A percentile compares a stretch with the other conserved stretches of the same genome.
phyloP scores from a whole-genome alignment of 2,797 vertebrate species.

The Nannoperca obscura region DNA sequence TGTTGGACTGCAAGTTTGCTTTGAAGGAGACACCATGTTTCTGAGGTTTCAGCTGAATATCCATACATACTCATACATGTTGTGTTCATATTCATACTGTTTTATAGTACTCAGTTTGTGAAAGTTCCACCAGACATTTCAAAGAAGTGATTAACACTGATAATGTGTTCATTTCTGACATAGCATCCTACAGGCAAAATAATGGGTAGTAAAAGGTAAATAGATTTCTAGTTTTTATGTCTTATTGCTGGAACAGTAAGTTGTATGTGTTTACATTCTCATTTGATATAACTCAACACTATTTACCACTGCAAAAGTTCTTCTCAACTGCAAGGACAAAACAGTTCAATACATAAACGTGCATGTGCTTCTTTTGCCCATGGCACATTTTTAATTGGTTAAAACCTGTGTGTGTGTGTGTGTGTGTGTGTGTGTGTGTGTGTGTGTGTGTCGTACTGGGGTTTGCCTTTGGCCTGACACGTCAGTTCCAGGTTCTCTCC shows the following conservation, averaged over 20 bases:
- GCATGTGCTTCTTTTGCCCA: background rate
- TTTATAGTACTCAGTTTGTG: background rate
- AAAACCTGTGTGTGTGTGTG: slow-evolving; percentile 28
- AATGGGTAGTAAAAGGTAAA: background rate
- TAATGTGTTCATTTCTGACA: too few species aligned
- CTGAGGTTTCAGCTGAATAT: too few species aligned
- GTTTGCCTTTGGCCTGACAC: slow-evolving; percentile 94
- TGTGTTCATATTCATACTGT: too few species aligned
- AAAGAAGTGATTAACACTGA: too few species aligned
- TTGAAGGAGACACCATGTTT: background rate
- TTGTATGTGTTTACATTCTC: background rate
- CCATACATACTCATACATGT: too few species aligned
- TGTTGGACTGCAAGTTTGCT: background rate
- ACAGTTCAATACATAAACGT: background rate
- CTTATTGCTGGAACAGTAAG: background rate
- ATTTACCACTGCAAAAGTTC: background rate
- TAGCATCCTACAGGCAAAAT: background rate
- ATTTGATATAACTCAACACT: background rate
- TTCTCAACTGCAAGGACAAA: background rate
- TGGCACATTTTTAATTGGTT: slow-evolving; percentile 29
- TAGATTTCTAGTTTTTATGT: background rate
- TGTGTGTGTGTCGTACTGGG: slow-evolving; percentile 87
- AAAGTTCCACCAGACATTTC: background rate
- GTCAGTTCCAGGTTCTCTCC: slow-evolving; percentile 95
- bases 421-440: slow-evolving; percentile 36